Base-by-base conservation (phyloP, 2,797 vertebrate species). In the Heliangelus exortis region DNA sequence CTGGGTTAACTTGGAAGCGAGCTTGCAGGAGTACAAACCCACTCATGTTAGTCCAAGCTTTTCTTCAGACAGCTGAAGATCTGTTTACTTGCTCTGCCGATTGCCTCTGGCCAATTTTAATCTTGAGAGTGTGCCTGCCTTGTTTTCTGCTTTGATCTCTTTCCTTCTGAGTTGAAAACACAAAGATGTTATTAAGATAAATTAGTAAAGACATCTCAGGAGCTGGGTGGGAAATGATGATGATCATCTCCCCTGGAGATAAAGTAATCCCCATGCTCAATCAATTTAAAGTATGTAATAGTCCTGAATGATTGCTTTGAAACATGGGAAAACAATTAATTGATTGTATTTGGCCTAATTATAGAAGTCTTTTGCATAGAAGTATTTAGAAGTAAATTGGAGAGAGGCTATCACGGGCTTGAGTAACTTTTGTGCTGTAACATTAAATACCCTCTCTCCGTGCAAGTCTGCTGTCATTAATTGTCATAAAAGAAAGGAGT, bases 161-260 rank as follows among this genome's bases (percentile, higher is more conserved):
- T 88, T 86, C 73, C 55, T 91, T 93, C 93, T 86, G 84, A 95
- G 82, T 93, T 83, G 92, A 96, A 97, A 97, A 89, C 85, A 94
- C 69, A 76, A 88, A 94, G 92, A 93, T 95, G 77, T 95, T 93
- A 95, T 95, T 95, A 97, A 92, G 95, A 96, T 96, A 94, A 96
- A 95, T 94, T 95, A 93, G 80, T 91, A 79, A 96, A 96, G 89
- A 94, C 76, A 76, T 33, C 87, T 86, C 55, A 71, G 76, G 66
- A 95, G 54, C 93, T 95, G 94, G 91, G 93, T 95, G 89, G 79
- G 94, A 97, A 93, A 90, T 91, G 59, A 82, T 93, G 91, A 93
- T 96, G 84, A 66, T 95, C 89, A 76, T 93, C 85, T 96, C 45
- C 73, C 66, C 72, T 93, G 92, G 66, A 91, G 93, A 96, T 82